phyloP scores from a whole-genome alignment of 2,888 invertebrate genomes.

The Drosophila pseudotakahashii region DNA sequence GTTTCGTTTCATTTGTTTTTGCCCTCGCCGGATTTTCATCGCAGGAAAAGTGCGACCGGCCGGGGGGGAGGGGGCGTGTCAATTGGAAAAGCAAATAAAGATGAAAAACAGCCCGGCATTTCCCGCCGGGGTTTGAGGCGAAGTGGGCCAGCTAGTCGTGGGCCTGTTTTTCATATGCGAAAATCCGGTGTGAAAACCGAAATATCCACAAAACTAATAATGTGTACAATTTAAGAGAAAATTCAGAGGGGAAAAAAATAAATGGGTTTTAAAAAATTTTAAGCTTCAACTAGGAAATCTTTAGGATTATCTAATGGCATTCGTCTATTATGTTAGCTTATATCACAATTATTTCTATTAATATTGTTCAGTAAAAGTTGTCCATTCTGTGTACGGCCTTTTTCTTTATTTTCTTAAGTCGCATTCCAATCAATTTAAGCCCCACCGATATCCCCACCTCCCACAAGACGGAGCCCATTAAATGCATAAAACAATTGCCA shows the following conservation, averaged over 20 bases:
- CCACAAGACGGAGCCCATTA: conserved; percentile 53
- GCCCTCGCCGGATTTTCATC: conserved; percentile 14
- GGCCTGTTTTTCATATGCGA: conserved; percentile 19
- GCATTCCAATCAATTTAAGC: conserved; percentile 13
- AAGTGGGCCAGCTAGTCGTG: not conserved
- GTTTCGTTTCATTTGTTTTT: conserved; percentile 50
- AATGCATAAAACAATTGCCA: conserved; percentile 75
- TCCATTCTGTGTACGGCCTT: not conserved
- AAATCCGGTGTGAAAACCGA: not conserved
- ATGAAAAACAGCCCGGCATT: conserved; percentile 14
- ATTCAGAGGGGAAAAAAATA: too few species aligned
- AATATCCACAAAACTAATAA: not conserved
- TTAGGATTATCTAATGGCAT: too few species aligned
- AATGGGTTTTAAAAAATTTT: too few species aligned
- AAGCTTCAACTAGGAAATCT: not conserved
- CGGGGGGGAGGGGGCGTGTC: conserved; percentile 15
- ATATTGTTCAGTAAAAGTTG: too few species aligned
- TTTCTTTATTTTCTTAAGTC: not conserved
- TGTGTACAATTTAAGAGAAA: not conserved
- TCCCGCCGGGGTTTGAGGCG: conserved; percentile 2
- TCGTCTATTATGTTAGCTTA: too few species aligned
- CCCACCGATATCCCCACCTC: conserved; percentile 5
- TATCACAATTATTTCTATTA: too few species aligned
- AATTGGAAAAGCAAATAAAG: conserved; percentile 37
- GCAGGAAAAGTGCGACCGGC: not conserved